These are phyloP conservation scores for Tokudaia tokunoshimensis DNA, from an alignment of 2,797 vertebrate species.

Conservation along the genomic window DNA sequence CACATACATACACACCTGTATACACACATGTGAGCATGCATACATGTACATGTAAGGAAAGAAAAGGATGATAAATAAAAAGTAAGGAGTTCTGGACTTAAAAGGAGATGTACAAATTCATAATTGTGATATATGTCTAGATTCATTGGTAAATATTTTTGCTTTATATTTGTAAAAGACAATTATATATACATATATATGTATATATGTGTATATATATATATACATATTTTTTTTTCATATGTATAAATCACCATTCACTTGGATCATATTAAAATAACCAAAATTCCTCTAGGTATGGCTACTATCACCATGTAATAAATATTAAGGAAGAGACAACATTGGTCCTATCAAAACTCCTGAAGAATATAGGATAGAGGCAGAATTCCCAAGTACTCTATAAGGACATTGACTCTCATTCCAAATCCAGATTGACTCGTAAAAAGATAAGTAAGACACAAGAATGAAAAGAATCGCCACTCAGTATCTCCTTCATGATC, in stretches of 20 bases:
- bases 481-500: not conserved
- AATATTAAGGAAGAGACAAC: constrained; percentile 14
- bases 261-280: not conserved
- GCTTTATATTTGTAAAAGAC: not conserved
- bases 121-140: not conserved
- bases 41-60: not conserved
- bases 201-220: no score
- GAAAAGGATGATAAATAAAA: not conserved
- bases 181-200: not conserved
- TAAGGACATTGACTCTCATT: not conserved
- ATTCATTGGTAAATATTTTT: not conserved
- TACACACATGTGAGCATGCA: not conserved
- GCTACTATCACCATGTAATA: not conserved
- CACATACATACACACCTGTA: not conserved
- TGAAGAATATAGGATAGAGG: not conserved
- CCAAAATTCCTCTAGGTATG: not conserved
- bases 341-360: not conserved
- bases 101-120: not conserved
- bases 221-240: not conserved
- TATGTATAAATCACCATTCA: not conserved
- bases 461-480: not conserved
- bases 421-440: not conserved
- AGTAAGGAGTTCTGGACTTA: not conserved
- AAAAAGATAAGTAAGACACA: not conserved
- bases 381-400: not conserved